Evolutionary conservation across 2,113 vertebrate genomes (phyloP).

Genomic region (Lycaon pictus): DNA sequence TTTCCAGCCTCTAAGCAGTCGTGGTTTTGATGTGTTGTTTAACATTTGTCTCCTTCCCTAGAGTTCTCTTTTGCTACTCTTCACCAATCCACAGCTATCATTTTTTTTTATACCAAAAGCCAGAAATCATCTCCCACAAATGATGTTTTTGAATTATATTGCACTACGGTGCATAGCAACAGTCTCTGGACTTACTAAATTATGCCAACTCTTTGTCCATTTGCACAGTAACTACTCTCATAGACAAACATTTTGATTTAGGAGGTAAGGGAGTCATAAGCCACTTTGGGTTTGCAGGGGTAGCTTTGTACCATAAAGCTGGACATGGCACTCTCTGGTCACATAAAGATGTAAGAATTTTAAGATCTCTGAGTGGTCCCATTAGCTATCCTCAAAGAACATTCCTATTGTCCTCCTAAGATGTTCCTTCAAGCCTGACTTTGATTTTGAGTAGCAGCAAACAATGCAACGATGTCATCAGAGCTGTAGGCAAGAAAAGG

Average conservation of each 20-base stretch:
- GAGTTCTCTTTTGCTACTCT: constrained; percentile 7
- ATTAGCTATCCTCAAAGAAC: background rate
- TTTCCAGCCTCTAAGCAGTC: background rate
- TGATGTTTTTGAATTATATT: background rate
- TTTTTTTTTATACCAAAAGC: background rate
- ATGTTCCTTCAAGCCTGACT: constrained; percentile 9
- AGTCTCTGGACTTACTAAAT: background rate
- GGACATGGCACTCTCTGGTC: background rate
- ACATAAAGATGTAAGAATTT: background rate
- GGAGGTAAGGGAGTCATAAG: background rate
- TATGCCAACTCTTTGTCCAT: background rate
- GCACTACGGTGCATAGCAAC: background rate
- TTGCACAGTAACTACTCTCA: constrained; percentile 7
- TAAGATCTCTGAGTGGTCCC: background rate
- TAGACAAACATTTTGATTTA: constrained; percentile 24
- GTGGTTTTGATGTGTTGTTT: constrained; percentile 54
- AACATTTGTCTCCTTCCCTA: constrained; percentile 17
- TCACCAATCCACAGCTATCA: background rate
- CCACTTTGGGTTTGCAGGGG: background rate
- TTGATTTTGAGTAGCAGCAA: background rate
- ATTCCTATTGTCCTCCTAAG: background rate
- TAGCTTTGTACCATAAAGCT: background rate
- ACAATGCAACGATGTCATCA: background rate
- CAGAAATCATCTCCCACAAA: background rate
- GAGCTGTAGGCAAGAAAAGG: background rate